Conservation (phyloP, 2,797 vertebrate species). For the Dendrocincla fuliginosa region DNA sequence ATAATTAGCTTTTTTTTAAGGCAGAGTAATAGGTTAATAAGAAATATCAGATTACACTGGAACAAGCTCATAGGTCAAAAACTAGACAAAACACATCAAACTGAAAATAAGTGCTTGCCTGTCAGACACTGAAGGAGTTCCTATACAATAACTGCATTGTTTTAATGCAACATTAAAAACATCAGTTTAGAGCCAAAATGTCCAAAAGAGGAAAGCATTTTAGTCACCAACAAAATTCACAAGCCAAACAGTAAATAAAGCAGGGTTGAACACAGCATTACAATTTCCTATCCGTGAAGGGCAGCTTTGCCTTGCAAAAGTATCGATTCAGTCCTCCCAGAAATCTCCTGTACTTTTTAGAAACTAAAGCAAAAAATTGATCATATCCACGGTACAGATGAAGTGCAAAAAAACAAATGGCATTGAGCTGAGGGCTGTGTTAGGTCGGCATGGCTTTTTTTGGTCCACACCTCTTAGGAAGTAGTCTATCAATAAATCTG, state of each 20-base stretch:
- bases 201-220: neutral
- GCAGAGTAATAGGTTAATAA: conserved; percentile 81
- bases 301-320: neutral
- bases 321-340: neutral
- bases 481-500: neutral
- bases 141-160: conserved; percentile 54
- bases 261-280: neutral
- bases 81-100: conserved; percentile 70
- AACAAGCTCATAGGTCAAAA: conserved; percentile 82
- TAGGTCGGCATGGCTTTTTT: neutral
- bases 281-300: neutral
- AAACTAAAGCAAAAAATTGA: neutral
- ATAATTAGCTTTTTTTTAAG: conserved; percentile 83
- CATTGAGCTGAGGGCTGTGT: neutral
- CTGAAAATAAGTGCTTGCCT: conserved; percentile 56
- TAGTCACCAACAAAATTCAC: neutral
- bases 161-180: neutral
- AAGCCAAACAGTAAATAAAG: neutral
- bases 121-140: conserved; percentile 29
- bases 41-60: conserved; percentile 85
- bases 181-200: neutral
- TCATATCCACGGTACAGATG: neutral
- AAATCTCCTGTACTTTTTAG: neutral
- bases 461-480: neutral
- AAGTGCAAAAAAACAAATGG: neutral